Conservation (phyloP, 2,888 invertebrate species). For the Leptinotarsa tumamoca region DNA sequence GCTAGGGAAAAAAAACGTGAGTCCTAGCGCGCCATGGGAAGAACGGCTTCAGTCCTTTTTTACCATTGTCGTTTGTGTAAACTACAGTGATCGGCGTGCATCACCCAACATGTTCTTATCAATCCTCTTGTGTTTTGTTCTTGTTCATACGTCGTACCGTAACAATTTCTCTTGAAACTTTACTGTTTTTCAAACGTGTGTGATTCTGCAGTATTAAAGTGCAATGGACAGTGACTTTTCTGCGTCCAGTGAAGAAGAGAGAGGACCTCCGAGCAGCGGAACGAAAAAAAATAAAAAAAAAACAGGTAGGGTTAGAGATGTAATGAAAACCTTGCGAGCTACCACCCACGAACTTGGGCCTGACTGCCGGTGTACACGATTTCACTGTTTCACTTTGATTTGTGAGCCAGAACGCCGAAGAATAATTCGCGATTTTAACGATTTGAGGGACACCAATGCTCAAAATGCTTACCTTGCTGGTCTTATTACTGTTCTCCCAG, state of each 20-base stretch:
- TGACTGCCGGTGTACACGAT: constrained; percentile 20
- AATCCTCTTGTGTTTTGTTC: not conserved
- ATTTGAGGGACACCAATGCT: no score
- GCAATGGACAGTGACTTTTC: constrained; percentile 18
- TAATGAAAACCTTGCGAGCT: constrained; percentile 7
- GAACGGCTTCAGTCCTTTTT: no score
- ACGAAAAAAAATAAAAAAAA: not conserved
- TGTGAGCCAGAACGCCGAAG: constrained; percentile 18
- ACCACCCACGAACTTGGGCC: constrained; percentile 24
- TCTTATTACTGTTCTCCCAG: no score
- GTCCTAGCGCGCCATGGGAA: no score
- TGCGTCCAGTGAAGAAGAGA: constrained; percentile 3
- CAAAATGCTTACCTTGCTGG: no score
- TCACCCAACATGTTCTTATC: not conserved
- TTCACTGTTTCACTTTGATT: no score
- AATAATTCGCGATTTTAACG: constrained; percentile 25
- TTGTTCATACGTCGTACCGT: not conserved
- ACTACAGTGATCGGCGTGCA: not conserved
- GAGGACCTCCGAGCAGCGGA: not conserved
- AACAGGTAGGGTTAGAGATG: constrained; percentile 7
- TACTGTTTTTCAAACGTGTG: not conserved
- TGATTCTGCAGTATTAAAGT: constrained; percentile 6
- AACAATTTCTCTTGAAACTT: not conserved
- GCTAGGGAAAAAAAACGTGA: no score
- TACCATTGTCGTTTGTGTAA: no score